Evolutionary conservation across 2,797 vertebrate species (phyloP), one percentile per base, ranked within the genome.

Genomic region (Etheostoma perlongum): DNA sequence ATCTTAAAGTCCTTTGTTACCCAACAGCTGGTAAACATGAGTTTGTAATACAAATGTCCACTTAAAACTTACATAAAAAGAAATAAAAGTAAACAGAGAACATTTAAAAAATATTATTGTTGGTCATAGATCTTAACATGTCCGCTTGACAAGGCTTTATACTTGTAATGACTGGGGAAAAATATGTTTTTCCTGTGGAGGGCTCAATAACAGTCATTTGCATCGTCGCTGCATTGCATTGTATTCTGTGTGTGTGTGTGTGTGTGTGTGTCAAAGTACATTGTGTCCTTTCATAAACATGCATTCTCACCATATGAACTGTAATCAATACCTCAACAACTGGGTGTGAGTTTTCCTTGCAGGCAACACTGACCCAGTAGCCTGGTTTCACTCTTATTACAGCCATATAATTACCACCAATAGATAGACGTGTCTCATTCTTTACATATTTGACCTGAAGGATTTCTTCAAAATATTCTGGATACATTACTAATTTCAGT

Each of bases 291-390:
- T 27, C 27, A 70, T 69, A 73, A 49, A 72, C 42, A 58, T 70
- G 48, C 40, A 53, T 48, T 73, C 59, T 63, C 54, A 48, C 36
- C 25, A 69, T 77, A 74, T 72, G 59, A 62, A 51, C 25, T 40
- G 75, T 74, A 88, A 91, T 91, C 76, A 64, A 90, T 91, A 78
- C 66, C 33, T 81, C 10, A 0, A 65, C 53, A 61, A 21, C 51
- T 33, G 27, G 51, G 25, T 74, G 53, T 53, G 71, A 71, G 23
- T 65, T 83, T 72, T 27, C 79, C 91, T 85, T 65, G 23, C 72
- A 87, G 85, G 86, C 78, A 76, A n/a, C 47, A 40, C 36, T 88
- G 72, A 86, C 88, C 90, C 67, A 89, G 55, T 88, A 68, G 66
- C 88, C 87, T 88, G 67, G 58, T 88, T 93, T 84, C 54, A 79